phyloP scores from a whole-genome alignment of 1,140 invertebrate species.

The Drosophila funebris region DNA sequence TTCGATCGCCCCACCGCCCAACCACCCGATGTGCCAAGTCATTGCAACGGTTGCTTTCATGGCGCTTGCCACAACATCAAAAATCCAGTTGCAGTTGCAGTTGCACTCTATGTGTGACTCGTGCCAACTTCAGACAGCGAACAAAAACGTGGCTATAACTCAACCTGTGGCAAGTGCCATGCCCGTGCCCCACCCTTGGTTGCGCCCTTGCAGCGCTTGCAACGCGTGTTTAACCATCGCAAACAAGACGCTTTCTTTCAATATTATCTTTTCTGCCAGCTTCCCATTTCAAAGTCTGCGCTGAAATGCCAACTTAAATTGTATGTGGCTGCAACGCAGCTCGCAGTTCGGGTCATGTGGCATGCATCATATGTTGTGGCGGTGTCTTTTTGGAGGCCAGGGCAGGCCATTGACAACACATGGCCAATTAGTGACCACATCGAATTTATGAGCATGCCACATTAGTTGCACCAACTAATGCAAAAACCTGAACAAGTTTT shows the following conservation, averaged over 20 bases:
- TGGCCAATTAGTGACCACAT: not conserved
- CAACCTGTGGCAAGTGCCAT: too few relatives aligned
- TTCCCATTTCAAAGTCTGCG: not conserved
- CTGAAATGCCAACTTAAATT: not conserved
- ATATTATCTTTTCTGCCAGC: conserved; percentile 21
- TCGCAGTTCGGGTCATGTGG: not conserved
- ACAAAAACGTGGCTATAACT: not conserved
- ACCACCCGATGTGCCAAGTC: conserved; percentile 7
- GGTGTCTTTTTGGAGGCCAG: not conserved
- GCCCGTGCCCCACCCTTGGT: not conserved
- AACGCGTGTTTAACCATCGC: conserved; percentile 8
- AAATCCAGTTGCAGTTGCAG: not conserved
- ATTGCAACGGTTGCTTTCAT: conserved; percentile 34
- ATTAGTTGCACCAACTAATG: not conserved
- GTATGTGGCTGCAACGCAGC: not conserved
- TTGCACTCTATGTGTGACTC: not conserved
- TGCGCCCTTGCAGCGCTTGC: not conserved
- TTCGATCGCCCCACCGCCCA: conserved; percentile 11
- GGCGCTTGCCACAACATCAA: conserved; percentile 33
- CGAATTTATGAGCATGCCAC: conserved; percentile 4
- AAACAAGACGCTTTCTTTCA: conserved; percentile 33
- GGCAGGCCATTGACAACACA: not conserved
- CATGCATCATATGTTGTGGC: not conserved
- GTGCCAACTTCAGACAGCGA: not conserved
- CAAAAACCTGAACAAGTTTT: not conserved